A percentile compares a stretch with the other conserved stretches of the same genome.
These are phyloP conservation scores for Phoenoteleia sp. DNA, from an alignment of 2,888 invertebrate genomes.

Conservation along the genomic window DNA sequence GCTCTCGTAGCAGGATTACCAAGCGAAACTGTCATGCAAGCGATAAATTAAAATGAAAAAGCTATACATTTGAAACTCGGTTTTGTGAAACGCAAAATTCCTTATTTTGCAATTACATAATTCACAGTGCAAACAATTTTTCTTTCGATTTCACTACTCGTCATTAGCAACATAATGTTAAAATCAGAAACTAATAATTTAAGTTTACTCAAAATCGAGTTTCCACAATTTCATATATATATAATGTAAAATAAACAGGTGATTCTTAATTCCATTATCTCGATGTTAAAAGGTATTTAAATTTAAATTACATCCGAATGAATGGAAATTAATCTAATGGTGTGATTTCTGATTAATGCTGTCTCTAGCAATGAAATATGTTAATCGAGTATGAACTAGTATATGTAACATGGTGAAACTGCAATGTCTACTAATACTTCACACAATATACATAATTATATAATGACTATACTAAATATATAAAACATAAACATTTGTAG, in stretches of 20 bases:
- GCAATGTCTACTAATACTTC: background rate
- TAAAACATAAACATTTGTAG: too few species aligned
- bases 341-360: background rate
- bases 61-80: slow-evolving; percentile 52
- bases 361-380: background rate
- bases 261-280: too few species aligned
- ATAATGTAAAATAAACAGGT: background rate
- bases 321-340: background rate
- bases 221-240: slow-evolving; percentile 10
- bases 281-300: too few species aligned
- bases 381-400: background rate
- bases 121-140: background rate
- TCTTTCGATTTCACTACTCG: too few species aligned
- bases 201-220: slow-evolving; percentile 27
- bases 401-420: background rate
- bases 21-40: slow-evolving; percentile 84
- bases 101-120: too few species aligned
- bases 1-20: slow-evolving; percentile 79
- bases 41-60: slow-evolving; percentile 69
- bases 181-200: too few species aligned
- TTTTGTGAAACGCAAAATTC: slow-evolving; percentile 23
- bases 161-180: too few species aligned
- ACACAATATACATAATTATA: background rate
- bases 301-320: too few species aligned
- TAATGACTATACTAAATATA: background rate